phyloP scores from a whole-genome alignment of 2,888 invertebrate genomes.

The Meloe dianella region DNA sequence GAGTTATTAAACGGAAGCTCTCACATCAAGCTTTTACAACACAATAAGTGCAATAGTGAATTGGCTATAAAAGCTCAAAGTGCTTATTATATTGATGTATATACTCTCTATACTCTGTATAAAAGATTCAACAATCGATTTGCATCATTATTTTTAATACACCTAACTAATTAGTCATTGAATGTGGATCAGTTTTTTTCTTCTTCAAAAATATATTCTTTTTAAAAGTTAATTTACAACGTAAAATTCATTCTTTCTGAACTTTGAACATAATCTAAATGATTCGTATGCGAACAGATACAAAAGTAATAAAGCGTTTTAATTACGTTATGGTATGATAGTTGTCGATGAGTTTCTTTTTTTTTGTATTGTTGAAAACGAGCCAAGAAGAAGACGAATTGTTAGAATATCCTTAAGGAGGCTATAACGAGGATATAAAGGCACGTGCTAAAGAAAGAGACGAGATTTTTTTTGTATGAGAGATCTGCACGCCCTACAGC shows the following conservation, averaged over 20 bases:
- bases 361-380: conserved; percentile 31
- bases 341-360: conserved; percentile 24
- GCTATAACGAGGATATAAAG: conserved; percentile 31
- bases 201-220: too few relatives aligned
- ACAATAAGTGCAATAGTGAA: conserved; percentile 23
- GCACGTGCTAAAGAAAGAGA: conserved; percentile 48
- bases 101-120: conserved; percentile 12
- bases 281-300: conserved; percentile 18
- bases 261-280: background rate
- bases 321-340: conserved; percentile 30
- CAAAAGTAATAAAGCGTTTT: conserved; percentile 27
- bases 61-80: conserved; percentile 26
- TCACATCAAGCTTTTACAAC: conserved; percentile 20
- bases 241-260: too few relatives aligned
- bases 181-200: too few relatives aligned
- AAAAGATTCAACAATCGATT: conserved; percentile 32
- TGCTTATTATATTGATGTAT: conserved; percentile 33
- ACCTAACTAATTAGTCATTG: background rate
- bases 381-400: conserved; percentile 20
- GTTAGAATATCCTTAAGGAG: conserved; percentile 41
- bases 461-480: conserved; percentile 37
- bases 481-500: conserved; percentile 31
- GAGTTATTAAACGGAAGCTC: conserved; percentile 34
- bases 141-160: conserved; percentile 34
- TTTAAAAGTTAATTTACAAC: too few relatives aligned